A percentile compares a stretch with the other conserved stretches of the same genome.
phyloP scores from a whole-genome alignment of 2,113 vertebrate genomes.

The Chionomys nivalis region DNA sequence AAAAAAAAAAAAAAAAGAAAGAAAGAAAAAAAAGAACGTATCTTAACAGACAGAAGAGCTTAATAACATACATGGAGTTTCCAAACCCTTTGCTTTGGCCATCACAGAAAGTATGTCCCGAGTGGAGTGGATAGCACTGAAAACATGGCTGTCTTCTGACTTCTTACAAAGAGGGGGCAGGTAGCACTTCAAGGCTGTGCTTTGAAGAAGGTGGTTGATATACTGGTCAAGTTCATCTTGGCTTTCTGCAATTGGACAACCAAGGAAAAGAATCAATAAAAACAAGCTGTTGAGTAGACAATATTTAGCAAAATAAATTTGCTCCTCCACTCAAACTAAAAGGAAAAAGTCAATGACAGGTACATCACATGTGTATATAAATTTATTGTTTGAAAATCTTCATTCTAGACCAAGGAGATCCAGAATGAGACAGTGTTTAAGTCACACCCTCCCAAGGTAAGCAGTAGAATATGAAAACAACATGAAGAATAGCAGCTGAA shows the following conservation, averaged over 20 bases:
- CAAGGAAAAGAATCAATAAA: constrained; percentile 53
- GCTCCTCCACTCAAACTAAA: neutral
- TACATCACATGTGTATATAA: neutral
- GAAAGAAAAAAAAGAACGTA: neutral
- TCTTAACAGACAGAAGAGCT: constrained; percentile 42
- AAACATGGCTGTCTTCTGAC: constrained; percentile 88
- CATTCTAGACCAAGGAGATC: constrained; percentile 16
- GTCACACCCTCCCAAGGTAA: constrained; percentile 3
- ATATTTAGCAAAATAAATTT: neutral
- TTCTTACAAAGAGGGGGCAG: constrained; percentile 92
- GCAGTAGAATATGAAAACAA: neutral
- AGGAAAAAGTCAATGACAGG: neutral
- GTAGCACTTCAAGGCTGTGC: constrained; percentile 89
- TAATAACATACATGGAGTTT: constrained; percentile 91
- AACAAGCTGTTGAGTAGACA: constrained; percentile 19
- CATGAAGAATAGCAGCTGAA: neutral
- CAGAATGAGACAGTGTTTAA: neutral
- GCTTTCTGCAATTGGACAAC: constrained; percentile 78
- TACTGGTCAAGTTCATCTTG: constrained; percentile 94
- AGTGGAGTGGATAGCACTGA: constrained; percentile 95
- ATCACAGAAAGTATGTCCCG: constrained; percentile 96
- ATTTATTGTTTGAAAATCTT: constrained; percentile 44
- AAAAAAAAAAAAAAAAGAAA: neutral
- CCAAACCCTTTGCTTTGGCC: constrained; percentile 94
- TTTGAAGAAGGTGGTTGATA: constrained; percentile 93